Percentiles rank a stretch among this genome's conserved stretches.
Conservation (phyloP, 2,888 invertebrate species). For the Caenorhabditis virilis region DNA sequence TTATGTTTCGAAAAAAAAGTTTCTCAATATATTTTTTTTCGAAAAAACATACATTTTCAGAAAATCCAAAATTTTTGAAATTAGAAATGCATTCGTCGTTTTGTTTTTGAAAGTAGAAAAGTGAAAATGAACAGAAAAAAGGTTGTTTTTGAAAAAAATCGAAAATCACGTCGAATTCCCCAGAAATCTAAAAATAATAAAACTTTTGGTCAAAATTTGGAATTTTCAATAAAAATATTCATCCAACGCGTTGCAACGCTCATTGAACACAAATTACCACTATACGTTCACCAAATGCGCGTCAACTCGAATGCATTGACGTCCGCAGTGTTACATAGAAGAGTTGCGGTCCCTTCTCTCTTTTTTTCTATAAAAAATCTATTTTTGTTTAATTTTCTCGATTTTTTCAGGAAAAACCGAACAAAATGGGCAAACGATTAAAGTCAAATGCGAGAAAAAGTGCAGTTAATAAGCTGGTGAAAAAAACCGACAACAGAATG, state of each 20-base stretch:
- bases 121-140: too few relatives aligned
- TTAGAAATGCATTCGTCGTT: neutral
- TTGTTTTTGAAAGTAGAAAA: too few relatives aligned
- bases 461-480: slow-evolving; percentile 60
- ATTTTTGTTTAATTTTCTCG: neutral
- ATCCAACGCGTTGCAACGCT: too few relatives aligned
- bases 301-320: slow-evolving; percentile 4
- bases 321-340: neutral
- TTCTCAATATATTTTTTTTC: too few relatives aligned
- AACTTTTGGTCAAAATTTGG: neutral
- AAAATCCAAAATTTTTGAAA: neutral
- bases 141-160: too few relatives aligned
- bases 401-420: neutral
- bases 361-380: neutral
- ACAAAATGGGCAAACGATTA: slow-evolving; percentile 51
- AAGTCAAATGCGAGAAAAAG: slow-evolving; percentile 44
- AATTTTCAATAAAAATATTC: too few relatives aligned
- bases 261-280: too few relatives aligned
- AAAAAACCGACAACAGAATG: slow-evolving; percentile 66
- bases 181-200: neutral
- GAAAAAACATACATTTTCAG: neutral
- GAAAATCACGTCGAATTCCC: slow-evolving; percentile 3
- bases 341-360: neutral
- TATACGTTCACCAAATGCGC: slow-evolving; percentile 4
- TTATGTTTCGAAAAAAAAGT: too few relatives aligned